Conservation (phyloP, 2,888 invertebrate species). For the Strigamia transsilvanica region DNA sequence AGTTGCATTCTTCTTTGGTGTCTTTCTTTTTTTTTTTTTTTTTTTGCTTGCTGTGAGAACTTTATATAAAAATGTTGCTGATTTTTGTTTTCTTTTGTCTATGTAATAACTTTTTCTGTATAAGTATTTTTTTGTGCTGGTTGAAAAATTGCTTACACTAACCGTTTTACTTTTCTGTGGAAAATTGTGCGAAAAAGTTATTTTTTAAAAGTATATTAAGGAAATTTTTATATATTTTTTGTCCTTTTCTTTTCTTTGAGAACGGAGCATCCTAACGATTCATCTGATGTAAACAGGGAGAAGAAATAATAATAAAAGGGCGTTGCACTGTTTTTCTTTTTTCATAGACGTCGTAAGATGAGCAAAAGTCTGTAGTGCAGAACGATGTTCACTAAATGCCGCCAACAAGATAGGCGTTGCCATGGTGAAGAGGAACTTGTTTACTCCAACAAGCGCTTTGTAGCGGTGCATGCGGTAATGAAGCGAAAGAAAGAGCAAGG, state of each 20-base stretch:
- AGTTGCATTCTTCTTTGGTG: too few relatives aligned
- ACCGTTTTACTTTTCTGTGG: background rate
- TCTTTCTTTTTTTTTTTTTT: too few relatives aligned
- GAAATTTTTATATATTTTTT: background rate
- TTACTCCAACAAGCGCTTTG: conserved; percentile 31
- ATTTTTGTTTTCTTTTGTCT: background rate
- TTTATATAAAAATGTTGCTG: too few relatives aligned
- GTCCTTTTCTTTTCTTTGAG: background rate
- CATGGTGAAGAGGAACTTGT: conserved; percentile 34
- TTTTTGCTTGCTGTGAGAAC: too few relatives aligned
- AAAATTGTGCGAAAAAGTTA: background rate
- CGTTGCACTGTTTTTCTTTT: conserved; percentile 13
- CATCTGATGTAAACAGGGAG: conserved; percentile 21
- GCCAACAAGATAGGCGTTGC: conserved; percentile 38
- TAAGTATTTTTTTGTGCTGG: background rate
- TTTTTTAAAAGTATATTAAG: background rate
- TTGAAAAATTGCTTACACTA: conserved; percentile 10
- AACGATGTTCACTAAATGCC: conserved; percentile 35
- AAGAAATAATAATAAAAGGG: conserved; percentile 38
- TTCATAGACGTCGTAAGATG: conserved; percentile 24
- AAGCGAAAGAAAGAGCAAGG: conserved; percentile 27
- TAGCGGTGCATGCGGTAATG: conserved; percentile 34
- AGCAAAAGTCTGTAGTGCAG: conserved; percentile 32
- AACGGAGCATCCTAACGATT: conserved; percentile 13
- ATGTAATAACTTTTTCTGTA: background rate